These are phyloP conservation scores for Podarcis muralis DNA, from an alignment of 2,113 vertebrate genomes.

Conservation along the genomic window DNA sequence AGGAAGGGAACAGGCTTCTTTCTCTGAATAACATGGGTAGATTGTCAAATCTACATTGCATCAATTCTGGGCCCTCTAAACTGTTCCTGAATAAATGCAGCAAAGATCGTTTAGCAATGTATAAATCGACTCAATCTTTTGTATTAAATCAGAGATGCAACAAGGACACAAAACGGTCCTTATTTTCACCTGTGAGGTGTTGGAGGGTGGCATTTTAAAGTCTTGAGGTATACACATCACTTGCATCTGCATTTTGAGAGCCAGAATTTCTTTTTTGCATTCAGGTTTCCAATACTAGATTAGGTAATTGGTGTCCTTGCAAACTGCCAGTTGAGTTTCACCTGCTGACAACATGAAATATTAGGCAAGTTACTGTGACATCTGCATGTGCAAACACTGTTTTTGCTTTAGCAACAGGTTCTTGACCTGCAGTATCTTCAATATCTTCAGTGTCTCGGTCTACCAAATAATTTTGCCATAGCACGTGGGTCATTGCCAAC, in stretches of 20 bases:
- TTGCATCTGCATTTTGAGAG: slow-evolving; percentile 35
- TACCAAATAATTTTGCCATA: slow-evolving; percentile 13
- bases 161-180: neutral
- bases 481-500: neutral
- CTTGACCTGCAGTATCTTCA: slow-evolving; percentile 52
- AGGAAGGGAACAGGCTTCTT: neutral
- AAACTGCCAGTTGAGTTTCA: slow-evolving; percentile 64
- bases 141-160: neutral
- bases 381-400: slow-evolving; percentile 30
- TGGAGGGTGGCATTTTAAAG: neutral
- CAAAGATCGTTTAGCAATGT: neutral
- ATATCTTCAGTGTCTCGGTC: slow-evolving; percentile 30
- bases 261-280: slow-evolving; percentile 52
- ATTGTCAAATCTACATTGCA: too few species aligned
- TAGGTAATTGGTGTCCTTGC: slow-evolving; percentile 70
- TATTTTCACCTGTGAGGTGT: neutral
- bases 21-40: neutral
- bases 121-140: neutral
- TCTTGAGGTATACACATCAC: neutral
- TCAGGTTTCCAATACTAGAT: slow-evolving; percentile 55
- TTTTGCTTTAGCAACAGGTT: slow-evolving; percentile 62
- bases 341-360: slow-evolving; percentile 41
- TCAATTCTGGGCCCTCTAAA: too few species aligned
- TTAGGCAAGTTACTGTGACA: slow-evolving; percentile 50
- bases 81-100: neutral